These are phyloP conservation scores for Megalops atlanticus DNA, from an alignment of 2,113 vertebrate species.

Conservation along the genomic window DNA sequence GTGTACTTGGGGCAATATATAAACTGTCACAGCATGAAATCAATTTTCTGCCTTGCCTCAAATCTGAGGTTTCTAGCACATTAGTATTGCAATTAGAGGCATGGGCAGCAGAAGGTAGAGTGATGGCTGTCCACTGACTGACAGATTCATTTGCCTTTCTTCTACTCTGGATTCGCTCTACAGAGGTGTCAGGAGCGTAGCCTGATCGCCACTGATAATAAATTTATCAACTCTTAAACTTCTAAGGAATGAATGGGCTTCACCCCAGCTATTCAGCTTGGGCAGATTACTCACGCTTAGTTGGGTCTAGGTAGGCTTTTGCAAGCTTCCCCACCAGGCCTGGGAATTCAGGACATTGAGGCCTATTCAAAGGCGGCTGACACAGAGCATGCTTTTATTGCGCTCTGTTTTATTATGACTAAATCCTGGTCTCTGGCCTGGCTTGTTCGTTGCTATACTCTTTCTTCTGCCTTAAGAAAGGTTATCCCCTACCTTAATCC, in stretches of 20 bases:
- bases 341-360: slow-evolving; percentile 90
- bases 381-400: slow-evolving; percentile 87
- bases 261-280: slow-evolving; percentile 79
- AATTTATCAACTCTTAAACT: slow-evolving; percentile 84
- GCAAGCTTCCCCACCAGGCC: slow-evolving; percentile 90
- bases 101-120: slow-evolving; percentile 66
- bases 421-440: slow-evolving; percentile 90
- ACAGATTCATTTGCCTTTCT: slow-evolving; percentile 58
- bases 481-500: slow-evolving; percentile 98
- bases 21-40: slow-evolving; percentile 86
- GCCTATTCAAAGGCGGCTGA: slow-evolving; percentile 86
- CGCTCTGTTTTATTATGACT: slow-evolving; percentile 82
- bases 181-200: slow-evolving; percentile 59
- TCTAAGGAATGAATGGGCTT: slow-evolving; percentile 78
- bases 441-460: slow-evolving; percentile 86
- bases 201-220: slow-evolving; percentile 74
- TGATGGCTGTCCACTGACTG: slow-evolving; percentile 69
- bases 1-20: slow-evolving; percentile 74
- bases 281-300: slow-evolving; percentile 96
- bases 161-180: slow-evolving; percentile 45
- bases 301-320: slow-evolving; percentile 96
- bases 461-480: slow-evolving; percentile 91
- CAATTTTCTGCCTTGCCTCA: slow-evolving; percentile 82
- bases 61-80: slow-evolving; percentile 78
- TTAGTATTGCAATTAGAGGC: slow-evolving; percentile 83